Evolutionary conservation across 2,113 vertebrate species (phyloP).

Genomic region (Dunckerocampus dactyliophorus): DNA sequence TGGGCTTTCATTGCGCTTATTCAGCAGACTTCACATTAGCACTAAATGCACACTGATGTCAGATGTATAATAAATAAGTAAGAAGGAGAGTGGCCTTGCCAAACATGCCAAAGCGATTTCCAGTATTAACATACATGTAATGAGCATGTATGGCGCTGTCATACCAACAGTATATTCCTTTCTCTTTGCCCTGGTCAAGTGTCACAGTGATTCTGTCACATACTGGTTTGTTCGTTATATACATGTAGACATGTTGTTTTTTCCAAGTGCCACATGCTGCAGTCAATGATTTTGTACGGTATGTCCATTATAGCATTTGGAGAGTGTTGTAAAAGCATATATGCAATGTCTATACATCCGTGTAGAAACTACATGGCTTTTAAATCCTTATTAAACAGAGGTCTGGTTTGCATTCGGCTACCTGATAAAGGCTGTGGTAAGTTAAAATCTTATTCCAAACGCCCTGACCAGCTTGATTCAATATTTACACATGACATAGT

Average conservation of each 20-base stretch:
- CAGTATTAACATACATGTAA: not conserved
- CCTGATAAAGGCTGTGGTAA: not conserved
- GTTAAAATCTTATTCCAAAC: not conserved
- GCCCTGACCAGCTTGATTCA: conserved; percentile 11
- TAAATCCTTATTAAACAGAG: no score
- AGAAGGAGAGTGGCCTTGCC: not conserved
- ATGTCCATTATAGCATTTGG: not conserved
- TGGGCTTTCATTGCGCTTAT: not conserved
- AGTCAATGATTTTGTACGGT: not conserved
- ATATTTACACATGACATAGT: conserved; percentile 8
- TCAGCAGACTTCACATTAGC: not conserved
- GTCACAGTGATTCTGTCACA: not conserved
- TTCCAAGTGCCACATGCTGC: not conserved
- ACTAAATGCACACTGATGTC: not conserved
- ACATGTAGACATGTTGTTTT: not conserved
- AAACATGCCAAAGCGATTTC: not conserved
- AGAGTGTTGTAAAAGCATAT: no score
- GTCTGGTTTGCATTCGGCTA: no score
- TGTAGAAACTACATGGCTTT: no score
- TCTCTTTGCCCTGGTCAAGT: not conserved
- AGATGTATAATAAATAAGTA: not conserved
- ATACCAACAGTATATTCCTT: not conserved
- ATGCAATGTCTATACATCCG: no score
- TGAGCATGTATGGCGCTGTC: not conserved
- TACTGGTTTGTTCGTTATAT: not conserved